A percentile compares a stretch with the other conserved stretches of the same genome.
These are phyloP conservation scores for Lasioglossum albipes DNA, from an alignment of 1,140 invertebrate species.

Conservation along the genomic window DNA sequence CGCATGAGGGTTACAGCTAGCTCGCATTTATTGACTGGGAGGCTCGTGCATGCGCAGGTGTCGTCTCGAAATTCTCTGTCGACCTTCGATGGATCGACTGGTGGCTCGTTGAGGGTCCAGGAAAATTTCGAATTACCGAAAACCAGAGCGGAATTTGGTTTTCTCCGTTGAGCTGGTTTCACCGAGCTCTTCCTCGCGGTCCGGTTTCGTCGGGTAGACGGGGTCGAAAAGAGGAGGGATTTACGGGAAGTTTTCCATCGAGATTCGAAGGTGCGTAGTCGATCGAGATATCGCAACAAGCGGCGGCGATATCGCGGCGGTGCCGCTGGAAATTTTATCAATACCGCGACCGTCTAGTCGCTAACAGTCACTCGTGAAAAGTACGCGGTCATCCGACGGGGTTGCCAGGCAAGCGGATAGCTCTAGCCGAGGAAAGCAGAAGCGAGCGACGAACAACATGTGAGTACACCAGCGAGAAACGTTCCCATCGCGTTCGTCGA, in stretches of 20 bases:
- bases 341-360: slow-evolving; percentile 73
- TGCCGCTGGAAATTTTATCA: slow-evolving; percentile 77
- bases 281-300: slow-evolving; percentile 55
- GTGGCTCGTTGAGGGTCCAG: neutral
- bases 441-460: slow-evolving; percentile 59
- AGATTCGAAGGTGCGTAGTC: slow-evolving; percentile 36
- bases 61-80: slow-evolving; percentile 30
- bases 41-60: slow-evolving; percentile 58
- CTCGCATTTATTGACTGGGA: slow-evolving; percentile 73
- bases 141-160: neutral
- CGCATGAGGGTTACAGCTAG: slow-evolving; percentile 67
- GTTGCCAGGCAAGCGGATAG: slow-evolving; percentile 43
- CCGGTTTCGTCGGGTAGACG: neutral
- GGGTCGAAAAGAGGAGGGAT: neutral
- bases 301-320: slow-evolving; percentile 51
- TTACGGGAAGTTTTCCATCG: neutral
- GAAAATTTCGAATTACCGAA: neutral
- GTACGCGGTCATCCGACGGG: slow-evolving; percentile 63
- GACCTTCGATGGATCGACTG: slow-evolving; percentile 57
- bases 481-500: neutral
- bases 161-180: neutral
- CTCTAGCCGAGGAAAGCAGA: slow-evolving; percentile 42
- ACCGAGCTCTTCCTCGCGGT: neutral
- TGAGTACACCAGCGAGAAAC: slow-evolving; percentile 62
- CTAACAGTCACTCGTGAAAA: slow-evolving; percentile 70